Percentiles rank a stretch among this genome's conserved stretches.
phyloP scores from a whole-genome alignment of 30 jellyfish, hydroid and myxozoan genomes.

The Aurelia coerulea region DNA sequence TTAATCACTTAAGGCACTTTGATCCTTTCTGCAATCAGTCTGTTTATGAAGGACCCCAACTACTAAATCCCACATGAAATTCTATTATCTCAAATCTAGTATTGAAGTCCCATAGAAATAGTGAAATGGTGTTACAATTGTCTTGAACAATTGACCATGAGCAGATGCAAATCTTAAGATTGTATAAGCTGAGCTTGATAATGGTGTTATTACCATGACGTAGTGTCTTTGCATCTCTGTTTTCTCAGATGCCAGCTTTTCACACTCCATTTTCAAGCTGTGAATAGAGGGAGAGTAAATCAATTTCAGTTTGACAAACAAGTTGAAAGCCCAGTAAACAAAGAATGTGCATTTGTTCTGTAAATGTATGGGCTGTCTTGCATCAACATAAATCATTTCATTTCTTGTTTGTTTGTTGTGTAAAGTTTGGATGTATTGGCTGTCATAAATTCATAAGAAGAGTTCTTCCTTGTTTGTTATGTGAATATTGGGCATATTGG shows the following conservation, averaged over 20 bases:
- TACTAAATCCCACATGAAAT: slow-evolving; percentile 28
- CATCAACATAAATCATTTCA: too few species aligned
- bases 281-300: slow-evolving; percentile 6
- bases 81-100: not conserved
- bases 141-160: not conserved
- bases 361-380: too few species aligned
- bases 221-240: slow-evolving; percentile 99
- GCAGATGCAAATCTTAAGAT: not conserved
- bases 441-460: too few species aligned
- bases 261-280: slow-evolving; percentile 95
- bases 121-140: not conserved
- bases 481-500: too few species aligned
- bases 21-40: slow-evolving; percentile 15
- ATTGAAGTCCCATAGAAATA: not conserved
- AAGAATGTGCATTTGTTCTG: too few species aligned
- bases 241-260: slow-evolving; percentile 96
- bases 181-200: too few species aligned
- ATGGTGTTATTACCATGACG: slow-evolving; percentile 83
- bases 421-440: too few species aligned
- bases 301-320: slow-evolving; percentile 2
- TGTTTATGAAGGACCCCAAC: slow-evolving; percentile 13
- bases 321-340: too few species aligned
- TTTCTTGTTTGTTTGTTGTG: too few species aligned
- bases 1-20: slow-evolving; percentile 1
- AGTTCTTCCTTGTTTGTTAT: too few species aligned